phyloP scores from a whole-genome alignment of 2,113 vertebrate species.

The Girardinichthys multiradiatus region DNA sequence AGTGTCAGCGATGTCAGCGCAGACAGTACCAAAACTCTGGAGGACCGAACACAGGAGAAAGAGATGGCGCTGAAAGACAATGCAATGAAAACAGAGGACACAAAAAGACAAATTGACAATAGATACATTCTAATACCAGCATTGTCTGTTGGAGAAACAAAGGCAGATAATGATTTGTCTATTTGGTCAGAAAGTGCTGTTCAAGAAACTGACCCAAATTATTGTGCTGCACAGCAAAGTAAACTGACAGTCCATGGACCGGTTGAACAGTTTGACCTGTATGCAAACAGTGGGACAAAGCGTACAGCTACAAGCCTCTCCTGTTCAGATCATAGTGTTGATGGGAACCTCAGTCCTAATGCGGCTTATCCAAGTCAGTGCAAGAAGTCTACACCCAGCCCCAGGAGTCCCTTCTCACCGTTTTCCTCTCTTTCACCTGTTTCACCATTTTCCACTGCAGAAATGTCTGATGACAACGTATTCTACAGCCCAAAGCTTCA shows the following conservation, averaged over 20 bases:
- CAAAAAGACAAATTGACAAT: conserved; percentile 32
- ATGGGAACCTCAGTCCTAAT: conserved; percentile 20
- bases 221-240: conserved; percentile 25
- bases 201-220: conserved; percentile 1
- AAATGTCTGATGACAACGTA: conserved; percentile 68
- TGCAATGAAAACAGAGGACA: conserved; percentile 7
- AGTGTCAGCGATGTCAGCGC: conserved; percentile 20
- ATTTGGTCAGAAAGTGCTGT: conserved; percentile 29
- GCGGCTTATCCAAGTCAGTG: conserved; percentile 25
- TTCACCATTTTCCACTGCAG: conserved; percentile 52
- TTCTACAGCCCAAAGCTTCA: conserved; percentile 74
- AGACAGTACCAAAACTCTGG: conserved; percentile 27
- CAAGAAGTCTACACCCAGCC: conserved; percentile 55
- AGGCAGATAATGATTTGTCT: conserved; percentile 6
- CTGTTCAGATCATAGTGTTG: conserved; percentile 43
- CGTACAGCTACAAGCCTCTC: conserved; percentile 30
- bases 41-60: conserved; percentile 25
- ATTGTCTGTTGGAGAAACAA: background rate
- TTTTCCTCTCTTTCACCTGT: conserved; percentile 64
- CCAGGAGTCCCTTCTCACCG: conserved; percentile 67
- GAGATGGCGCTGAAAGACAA: background rate
- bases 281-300: conserved; percentile 26
- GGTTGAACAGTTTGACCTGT: conserved; percentile 30
- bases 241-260: conserved; percentile 29
- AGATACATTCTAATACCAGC: conserved; percentile 39